Base-by-base conservation (phyloP, 2,888 invertebrate species). In the Ectropis crepuscularia region DNA sequence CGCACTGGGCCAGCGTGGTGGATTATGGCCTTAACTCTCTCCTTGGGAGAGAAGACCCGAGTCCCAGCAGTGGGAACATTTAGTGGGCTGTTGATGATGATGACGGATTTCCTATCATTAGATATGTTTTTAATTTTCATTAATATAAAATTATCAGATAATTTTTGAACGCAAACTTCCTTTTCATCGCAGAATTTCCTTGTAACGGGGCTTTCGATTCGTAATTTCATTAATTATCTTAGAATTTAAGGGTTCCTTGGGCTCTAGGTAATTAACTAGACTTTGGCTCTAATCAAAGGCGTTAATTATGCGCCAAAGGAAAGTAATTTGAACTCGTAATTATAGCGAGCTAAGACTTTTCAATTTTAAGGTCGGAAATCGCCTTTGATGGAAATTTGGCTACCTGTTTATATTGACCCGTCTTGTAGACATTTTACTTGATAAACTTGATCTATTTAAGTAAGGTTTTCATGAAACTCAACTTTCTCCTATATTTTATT, bases 201-300 rank as follows among this genome's bases (percentile, higher is more conserved):
- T 7, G 16, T 43, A 11, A 11, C 11, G 53, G 36, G 36, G 53
- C 36, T 43, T 53, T 36, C 5, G n/a, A 53, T 38, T 50, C 16
- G 37, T 53, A 53, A 62, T 48, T 57, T 57, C 10, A 10, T 58
- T 50, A 63, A 58, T 48, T 43, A 49, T 57, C 38, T 16, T 5
- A 53, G 46, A 53, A 58, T 59, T 54, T 42, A 59, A 50, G 41
- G 50, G 59, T 48, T 51, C 9, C 41, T 41, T 16, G 41, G 51
- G 51, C 49, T 49, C 53, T 57, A 48, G 53, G 51, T 58, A 36
- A 57, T 61, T 51, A 55, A 57, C 41, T 12, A 38, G 54, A 46
- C 46, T 59, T 63, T 38, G 8, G n/a, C 7, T 16, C 51, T 55
- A 60, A 54, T 63, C 58, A 63, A 64, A 60, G 50, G 60, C 53